Conservation (phyloP, 2,797 vertebrate species). For the Poeciliopsis infans region DNA sequence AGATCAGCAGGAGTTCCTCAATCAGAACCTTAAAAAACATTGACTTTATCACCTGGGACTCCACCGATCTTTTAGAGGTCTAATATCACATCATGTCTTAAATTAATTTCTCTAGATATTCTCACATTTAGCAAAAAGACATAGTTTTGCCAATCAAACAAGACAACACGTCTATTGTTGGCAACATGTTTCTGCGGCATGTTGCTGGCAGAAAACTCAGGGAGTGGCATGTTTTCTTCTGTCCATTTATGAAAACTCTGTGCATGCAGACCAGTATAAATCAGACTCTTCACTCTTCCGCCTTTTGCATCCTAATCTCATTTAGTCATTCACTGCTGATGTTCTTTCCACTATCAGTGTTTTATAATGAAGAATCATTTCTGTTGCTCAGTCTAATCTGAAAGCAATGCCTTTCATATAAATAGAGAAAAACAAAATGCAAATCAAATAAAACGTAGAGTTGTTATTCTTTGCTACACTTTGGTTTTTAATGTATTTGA, state of each 20-base stretch:
- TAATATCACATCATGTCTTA: no score
- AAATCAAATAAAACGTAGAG: constrained; percentile 13
- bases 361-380: constrained; percentile 73
- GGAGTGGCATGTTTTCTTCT: constrained; percentile 49
- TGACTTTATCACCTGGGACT: no score
- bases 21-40: no score
- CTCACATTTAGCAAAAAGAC: not conserved
- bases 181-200: no score
- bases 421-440: constrained; percentile 47
- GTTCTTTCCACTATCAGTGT: constrained; percentile 77
- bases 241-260: constrained; percentile 50
- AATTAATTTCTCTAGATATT: no score
- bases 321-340: constrained; percentile 74
- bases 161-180: not conserved
- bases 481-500: not conserved
- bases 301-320: constrained; percentile 72
- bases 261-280: constrained; percentile 62
- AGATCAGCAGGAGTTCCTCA: no score
- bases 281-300: constrained; percentile 72
- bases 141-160: not conserved
- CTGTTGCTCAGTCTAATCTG: constrained; percentile 64
- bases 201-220: not conserved
- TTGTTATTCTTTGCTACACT: not conserved
- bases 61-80: no score
- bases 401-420: constrained; percentile 49